These are phyloP conservation scores for Phaetusa simplex DNA, from an alignment of 2,113 vertebrate genomes.

Conservation along the genomic window DNA sequence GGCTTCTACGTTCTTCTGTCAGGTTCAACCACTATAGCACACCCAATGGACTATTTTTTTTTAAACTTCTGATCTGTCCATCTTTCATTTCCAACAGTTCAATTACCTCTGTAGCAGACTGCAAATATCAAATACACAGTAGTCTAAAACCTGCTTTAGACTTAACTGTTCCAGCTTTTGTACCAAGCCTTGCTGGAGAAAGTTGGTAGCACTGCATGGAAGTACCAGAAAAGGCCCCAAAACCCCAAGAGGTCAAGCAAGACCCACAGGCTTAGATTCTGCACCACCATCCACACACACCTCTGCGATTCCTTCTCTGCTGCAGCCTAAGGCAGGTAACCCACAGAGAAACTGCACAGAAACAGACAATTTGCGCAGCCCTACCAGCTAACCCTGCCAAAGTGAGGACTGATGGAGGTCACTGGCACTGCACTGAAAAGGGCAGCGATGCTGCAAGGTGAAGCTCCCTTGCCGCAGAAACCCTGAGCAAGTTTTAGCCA, in stretches of 20 bases:
- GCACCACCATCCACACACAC: background rate
- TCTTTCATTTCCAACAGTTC: background rate
- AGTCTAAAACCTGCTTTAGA: background rate
- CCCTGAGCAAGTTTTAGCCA: background rate
- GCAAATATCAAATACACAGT: background rate
- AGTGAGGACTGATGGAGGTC: rapidly evolving
- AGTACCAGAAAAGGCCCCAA: background rate
- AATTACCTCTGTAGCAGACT: background rate
- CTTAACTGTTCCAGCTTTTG: background rate
- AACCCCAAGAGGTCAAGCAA: background rate
- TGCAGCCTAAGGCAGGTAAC: background rate
- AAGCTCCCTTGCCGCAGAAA: background rate
- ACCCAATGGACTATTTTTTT: background rate
- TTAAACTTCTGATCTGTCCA: background rate
- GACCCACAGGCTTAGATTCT: background rate
- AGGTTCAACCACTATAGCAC: background rate
- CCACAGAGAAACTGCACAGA: background rate
- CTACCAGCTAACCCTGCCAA: background rate
- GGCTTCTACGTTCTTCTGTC: background rate
- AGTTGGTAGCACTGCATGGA: background rate
- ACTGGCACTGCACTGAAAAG: background rate
- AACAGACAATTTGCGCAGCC: background rate
- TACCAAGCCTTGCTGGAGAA: background rate
- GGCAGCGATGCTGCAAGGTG: background rate
- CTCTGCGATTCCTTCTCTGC: background rate